These are phyloP conservation scores for Leptoteleia sp. DNA, from an alignment of 1,140 invertebrate species.

Conservation along the genomic window DNA sequence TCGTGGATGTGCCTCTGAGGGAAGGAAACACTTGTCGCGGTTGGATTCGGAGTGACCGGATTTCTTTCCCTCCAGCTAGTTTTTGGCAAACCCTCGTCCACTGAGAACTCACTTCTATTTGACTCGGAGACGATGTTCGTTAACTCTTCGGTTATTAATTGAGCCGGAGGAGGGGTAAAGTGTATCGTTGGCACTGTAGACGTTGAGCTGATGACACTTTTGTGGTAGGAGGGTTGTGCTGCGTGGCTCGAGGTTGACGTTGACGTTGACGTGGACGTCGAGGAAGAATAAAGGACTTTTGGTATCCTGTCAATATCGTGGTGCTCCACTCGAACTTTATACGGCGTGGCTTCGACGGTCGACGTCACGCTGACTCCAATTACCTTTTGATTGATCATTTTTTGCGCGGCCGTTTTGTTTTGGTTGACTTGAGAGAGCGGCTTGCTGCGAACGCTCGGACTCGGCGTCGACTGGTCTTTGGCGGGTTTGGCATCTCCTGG, in stretches of 20 bases:
- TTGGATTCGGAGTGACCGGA: slow-evolving; percentile 68
- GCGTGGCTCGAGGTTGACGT: slow-evolving; percentile 44
- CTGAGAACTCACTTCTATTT: slow-evolving; percentile 82
- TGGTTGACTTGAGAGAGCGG: slow-evolving; percentile 1
- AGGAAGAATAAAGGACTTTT: slow-evolving; percentile 11
- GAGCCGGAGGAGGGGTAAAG: slow-evolving; percentile 58
- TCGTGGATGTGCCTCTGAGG: slow-evolving; percentile 16
- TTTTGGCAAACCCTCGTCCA: slow-evolving; percentile 81
- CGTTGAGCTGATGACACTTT: slow-evolving; percentile 25
- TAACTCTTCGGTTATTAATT: slow-evolving; percentile 79
- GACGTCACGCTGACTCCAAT: no score
- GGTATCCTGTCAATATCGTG: slow-evolving; percentile 65
- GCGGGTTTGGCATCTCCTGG: slow-evolving; percentile 65
- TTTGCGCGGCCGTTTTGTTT: slow-evolving; percentile 34
- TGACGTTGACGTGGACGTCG: slow-evolving; percentile 47
- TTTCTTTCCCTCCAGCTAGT: slow-evolving; percentile 75
- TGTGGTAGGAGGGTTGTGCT: slow-evolving; percentile 11
- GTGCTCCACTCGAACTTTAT: slow-evolving; percentile 78
- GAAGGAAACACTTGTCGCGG: not conserved
- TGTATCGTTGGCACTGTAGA: slow-evolving; percentile 37
- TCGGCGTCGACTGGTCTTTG: slow-evolving; percentile 35
- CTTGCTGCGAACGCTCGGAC: slow-evolving; percentile 1
- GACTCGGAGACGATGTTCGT: slow-evolving; percentile 81
- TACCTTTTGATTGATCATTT: slow-evolving; percentile 73
- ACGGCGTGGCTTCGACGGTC: slow-evolving; percentile 79